These are phyloP conservation scores for Anthopleura sola DNA, from an alignment of 64 coral and sea anemone species.

Conservation along the genomic window DNA sequence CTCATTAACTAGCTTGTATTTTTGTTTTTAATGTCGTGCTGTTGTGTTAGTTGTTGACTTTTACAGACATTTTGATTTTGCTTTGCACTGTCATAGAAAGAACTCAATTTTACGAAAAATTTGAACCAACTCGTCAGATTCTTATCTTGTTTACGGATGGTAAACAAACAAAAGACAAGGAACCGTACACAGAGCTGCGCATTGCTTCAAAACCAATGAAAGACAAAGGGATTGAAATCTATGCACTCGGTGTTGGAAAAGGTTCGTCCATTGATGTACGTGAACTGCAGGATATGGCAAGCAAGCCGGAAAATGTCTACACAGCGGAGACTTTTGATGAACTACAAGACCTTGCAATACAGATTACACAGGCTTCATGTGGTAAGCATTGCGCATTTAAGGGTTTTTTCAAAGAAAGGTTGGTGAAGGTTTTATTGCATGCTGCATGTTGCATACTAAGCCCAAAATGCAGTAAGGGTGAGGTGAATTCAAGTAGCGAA, in stretches of 20 bases:
- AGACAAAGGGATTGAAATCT: constrained; percentile 40
- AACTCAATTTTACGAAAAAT: no score
- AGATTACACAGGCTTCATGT: constrained; percentile 29
- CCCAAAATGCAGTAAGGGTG: no score
- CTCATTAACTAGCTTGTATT: no score
- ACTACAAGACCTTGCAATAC: not conserved
- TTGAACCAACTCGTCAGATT: not conserved
- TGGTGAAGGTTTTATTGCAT: no score
- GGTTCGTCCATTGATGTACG: not conserved
- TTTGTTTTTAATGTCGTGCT: no score
- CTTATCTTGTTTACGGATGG: constrained; percentile 20
- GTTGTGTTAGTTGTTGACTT: no score
- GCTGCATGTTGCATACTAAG: no score
- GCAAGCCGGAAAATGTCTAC: constrained; percentile 18
- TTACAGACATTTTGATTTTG: no score
- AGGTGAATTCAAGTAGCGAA: no score
- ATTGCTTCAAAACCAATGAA: constrained; percentile 14
- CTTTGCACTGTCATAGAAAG: no score
- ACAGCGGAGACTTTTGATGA: constrained; percentile 25
- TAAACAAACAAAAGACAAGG: constrained; percentile 19
- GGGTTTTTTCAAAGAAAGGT: no score
- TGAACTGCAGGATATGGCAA: constrained; percentile 29
- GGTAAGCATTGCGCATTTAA: not conserved
- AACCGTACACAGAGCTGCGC: constrained; percentile 3
- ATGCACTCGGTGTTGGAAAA: constrained; percentile 32